These are phyloP conservation scores for Brachyptera putata DNA, from an alignment of 2,888 invertebrate genomes.

Conservation along the genomic window DNA sequence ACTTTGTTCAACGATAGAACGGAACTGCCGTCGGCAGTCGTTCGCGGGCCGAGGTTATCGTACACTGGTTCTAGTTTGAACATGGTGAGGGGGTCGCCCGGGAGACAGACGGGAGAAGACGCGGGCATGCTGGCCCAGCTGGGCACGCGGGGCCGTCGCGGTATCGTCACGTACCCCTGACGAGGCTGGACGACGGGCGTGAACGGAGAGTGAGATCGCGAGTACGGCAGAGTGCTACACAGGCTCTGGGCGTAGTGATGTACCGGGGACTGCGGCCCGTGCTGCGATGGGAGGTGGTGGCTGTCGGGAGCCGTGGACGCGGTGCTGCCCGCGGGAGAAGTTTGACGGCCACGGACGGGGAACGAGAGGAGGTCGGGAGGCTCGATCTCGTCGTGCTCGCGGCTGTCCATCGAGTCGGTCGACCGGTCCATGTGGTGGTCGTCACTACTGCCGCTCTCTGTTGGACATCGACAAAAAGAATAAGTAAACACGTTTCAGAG, in stretches of 20 bases:
- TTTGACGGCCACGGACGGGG: conserved; percentile 64
- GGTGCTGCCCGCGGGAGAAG: conserved; percentile 75
- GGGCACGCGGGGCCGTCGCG: conserved; percentile 74
- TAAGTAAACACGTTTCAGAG: too few species aligned
- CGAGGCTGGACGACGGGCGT: conserved; percentile 66
- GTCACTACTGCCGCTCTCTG: conserved; percentile 26
- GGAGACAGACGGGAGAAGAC: conserved; percentile 49
- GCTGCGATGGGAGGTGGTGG: conserved; percentile 53
- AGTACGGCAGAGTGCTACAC: conserved; percentile 78
- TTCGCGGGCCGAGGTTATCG: conserved; percentile 78
- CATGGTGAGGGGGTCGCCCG: conserved; percentile 45
- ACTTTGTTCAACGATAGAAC: conserved; percentile 72
- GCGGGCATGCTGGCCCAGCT: conserved; percentile 70
- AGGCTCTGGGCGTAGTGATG: conserved; percentile 51
- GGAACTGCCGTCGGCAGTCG: conserved; percentile 83
- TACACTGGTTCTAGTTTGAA: conserved; percentile 67
- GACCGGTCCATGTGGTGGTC: conserved; percentile 28
- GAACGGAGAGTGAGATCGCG: conserved; percentile 56
- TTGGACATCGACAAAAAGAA: too few species aligned
- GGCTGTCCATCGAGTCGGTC: conserved; percentile 28
- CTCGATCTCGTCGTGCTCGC: conserved; percentile 41
- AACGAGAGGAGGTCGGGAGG: conserved; percentile 81
- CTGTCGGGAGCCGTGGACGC: conserved; percentile 75
- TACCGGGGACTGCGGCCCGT: conserved; percentile 43
- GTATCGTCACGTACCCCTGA: conserved; percentile 83